A percentile compares a stretch with the other conserved stretches of the same genome.
Conservation (phyloP, 2,797 vertebrate genomes). For the Enteromius thamalakanensis region DNA sequence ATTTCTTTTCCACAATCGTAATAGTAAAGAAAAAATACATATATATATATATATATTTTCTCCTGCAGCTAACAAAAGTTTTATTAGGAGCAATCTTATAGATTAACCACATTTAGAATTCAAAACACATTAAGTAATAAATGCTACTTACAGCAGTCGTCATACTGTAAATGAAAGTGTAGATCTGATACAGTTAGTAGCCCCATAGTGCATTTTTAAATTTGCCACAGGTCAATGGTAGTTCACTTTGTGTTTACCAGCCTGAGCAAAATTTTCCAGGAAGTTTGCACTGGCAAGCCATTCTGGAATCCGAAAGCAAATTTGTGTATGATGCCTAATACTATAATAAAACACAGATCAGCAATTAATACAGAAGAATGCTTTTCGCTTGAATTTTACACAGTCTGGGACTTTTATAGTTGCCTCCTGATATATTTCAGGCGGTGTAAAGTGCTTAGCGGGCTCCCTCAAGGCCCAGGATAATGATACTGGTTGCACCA, state of each 20-base stretch:
- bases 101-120: background rate
- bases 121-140: background rate
- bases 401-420: background rate
- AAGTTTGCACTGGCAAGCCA: background rate
- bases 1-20: background rate
- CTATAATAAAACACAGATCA: background rate
- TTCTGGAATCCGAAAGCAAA: background rate
- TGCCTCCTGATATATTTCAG: background rate
- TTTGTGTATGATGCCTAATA: background rate
- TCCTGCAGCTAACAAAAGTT: background rate
- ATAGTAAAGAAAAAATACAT: background rate
- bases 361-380: background rate
- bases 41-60: background rate
- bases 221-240: background rate
- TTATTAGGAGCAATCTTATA: background rate
- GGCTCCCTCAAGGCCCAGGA: background rate
- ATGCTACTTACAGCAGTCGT: background rate
- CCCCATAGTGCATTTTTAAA: background rate
- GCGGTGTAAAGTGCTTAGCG: background rate
- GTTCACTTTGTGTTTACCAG: background rate
- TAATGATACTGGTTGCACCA: background rate
- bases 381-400: background rate
- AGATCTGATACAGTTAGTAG: background rate
- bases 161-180: background rate
- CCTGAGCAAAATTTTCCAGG: background rate